These are phyloP conservation scores for Eupsilia transversa DNA, from an alignment of 2,888 invertebrate genomes.

Conservation along the genomic window DNA sequence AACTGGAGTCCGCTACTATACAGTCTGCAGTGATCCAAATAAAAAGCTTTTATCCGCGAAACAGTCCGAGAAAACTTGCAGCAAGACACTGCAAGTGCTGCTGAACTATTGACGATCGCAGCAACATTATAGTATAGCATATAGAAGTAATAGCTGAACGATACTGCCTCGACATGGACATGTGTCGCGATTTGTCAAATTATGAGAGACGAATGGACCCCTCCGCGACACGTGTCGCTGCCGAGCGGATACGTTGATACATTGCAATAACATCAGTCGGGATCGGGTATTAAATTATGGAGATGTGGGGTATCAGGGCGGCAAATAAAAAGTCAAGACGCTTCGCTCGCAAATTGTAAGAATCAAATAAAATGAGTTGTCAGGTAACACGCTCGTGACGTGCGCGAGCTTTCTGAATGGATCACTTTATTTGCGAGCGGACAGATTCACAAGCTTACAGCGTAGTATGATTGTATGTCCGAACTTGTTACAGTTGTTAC, in stretches of 20 bases:
- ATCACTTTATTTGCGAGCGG: conserved; percentile 32
- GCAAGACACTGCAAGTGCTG: neutral
- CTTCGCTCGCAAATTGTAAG: conserved; percentile 27
- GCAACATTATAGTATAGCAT: neutral
- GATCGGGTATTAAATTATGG: conserved; percentile 51
- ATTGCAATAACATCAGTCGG: conserved; percentile 14
- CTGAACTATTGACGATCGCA: neutral
- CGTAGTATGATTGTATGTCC: neutral
- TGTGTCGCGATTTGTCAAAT: conserved; percentile 36
- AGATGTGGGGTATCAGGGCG: conserved; percentile 32
- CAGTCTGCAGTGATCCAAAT: conserved; percentile 22
- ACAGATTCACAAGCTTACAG: neutral
- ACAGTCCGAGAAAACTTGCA: neutral
- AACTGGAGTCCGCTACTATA: neutral
- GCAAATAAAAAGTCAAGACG: conserved; percentile 47
- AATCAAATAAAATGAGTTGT: conserved; percentile 45
- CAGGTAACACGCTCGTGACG: conserved; percentile 1
- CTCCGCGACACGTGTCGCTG: conserved; percentile 15
- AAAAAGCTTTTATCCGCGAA: conserved; percentile 22
- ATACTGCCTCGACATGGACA: conserved; percentile 3
- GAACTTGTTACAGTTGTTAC: neutral
- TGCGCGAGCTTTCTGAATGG: conserved; percentile 1
- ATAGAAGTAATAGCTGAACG: neutral
- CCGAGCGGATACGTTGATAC: conserved; percentile 20
- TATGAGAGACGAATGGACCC: conserved; percentile 42